Evolutionary conservation across 2,888 invertebrate genomes (phyloP).

Genomic region (Penaeus monodon): DNA sequence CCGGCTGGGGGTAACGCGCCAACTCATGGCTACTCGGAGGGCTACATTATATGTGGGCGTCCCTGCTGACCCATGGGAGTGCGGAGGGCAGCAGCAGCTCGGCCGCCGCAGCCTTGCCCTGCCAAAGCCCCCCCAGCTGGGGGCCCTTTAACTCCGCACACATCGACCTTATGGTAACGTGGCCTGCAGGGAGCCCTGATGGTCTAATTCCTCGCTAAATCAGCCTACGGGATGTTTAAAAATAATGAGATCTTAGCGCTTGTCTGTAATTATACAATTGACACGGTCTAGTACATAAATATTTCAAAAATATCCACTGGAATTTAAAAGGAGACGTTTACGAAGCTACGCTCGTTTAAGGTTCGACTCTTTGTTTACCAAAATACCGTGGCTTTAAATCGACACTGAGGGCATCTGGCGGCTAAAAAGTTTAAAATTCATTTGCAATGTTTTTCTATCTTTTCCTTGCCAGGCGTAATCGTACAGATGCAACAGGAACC

Average conservation of each 20-base stretch:
- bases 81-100: neutral
- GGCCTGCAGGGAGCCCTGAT: conserved; percentile 23
- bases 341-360: conserved; percentile 14
- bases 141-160: conserved; percentile 59
- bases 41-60: neutral
- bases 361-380: conserved; percentile 59
- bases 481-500: too few relatives aligned
- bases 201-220: neutral
- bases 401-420: conserved; percentile 55
- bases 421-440: conserved; percentile 49
- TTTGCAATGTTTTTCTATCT: conserved; percentile 46
- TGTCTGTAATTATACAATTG: too few relatives aligned
- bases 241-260: too few relatives aligned
- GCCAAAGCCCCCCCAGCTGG: conserved; percentile 49
- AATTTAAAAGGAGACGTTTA: neutral
- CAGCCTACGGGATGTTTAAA: too few relatives aligned
- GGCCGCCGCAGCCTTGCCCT: conserved; percentile 18
- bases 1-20: neutral
- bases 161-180: conserved; percentile 56
- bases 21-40: neutral
- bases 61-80: neutral
- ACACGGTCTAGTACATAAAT: neutral
- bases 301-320: too few relatives aligned
- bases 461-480: neutral
- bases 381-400: conserved; percentile 61